These are phyloP conservation scores for Troides helena DNA, from an alignment of 2,888 invertebrate species.

Conservation along the genomic window DNA sequence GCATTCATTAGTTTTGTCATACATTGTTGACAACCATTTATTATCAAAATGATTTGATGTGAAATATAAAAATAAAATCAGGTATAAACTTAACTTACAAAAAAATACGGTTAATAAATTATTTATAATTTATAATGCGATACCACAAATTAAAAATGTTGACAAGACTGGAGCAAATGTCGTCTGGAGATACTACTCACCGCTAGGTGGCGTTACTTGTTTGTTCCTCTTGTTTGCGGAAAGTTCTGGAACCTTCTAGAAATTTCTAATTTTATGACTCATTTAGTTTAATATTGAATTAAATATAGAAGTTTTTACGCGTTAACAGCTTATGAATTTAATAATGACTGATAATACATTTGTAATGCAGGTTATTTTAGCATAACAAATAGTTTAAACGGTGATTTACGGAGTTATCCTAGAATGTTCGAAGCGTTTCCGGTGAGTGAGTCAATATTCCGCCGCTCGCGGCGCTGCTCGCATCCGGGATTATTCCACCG, in stretches of 20 bases:
- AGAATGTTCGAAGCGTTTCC: conserved; percentile 65
- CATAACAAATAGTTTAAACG: background rate
- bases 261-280: conserved; percentile 49
- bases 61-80: too few relatives aligned
- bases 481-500: conserved; percentile 46
- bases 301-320: conserved; percentile 29
- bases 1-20: too few relatives aligned
- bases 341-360: background rate
- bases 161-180: background rate
- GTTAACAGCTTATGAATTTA: background rate
- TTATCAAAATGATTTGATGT: too few relatives aligned
- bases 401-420: conserved; percentile 37
- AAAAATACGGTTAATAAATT: too few relatives aligned
- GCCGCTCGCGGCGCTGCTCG: conserved; percentile 48
- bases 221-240: conserved; percentile 29
- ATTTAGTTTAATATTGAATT: conserved; percentile 34
- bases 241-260: conserved; percentile 56
- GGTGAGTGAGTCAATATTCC: conserved; percentile 44
- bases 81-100: too few relatives aligned
- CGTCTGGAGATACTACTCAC: conserved; percentile 41
- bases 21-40: too few relatives aligned
- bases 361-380: background rate
- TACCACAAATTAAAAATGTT: conserved; percentile 11
- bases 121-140: too few relatives aligned
- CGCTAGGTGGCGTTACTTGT: conserved; percentile 42